These are phyloP conservation scores for Callaeas wilsoni DNA, from an alignment of 2,113 vertebrate species.

Conservation along the genomic window DNA sequence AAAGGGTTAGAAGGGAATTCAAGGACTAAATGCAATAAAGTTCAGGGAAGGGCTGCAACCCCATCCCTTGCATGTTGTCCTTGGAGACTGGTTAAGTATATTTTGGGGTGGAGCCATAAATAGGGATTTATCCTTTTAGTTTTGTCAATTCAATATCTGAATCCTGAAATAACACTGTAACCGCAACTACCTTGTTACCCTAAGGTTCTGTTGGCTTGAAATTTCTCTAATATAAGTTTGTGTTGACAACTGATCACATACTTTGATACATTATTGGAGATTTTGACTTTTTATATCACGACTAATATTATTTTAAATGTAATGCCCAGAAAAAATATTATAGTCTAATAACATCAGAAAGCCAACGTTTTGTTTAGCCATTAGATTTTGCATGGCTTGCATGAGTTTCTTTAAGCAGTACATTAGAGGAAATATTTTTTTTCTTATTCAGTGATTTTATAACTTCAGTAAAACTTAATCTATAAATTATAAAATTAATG, in stretches of 20 bases:
- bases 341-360: background rate
- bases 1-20: background rate
- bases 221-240: background rate
- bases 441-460: background rate
- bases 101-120: background rate
- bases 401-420: background rate
- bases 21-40: background rate
- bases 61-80: background rate
- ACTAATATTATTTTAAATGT: background rate
- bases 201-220: background rate
- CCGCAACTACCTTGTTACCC: background rate
- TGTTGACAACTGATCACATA: background rate
- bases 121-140: background rate
- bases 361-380: background rate
- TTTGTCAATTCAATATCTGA: background rate
- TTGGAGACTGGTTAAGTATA: background rate
- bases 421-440: background rate
- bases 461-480: background rate
- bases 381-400: background rate
- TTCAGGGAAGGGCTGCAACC: background rate
- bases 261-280: background rate
- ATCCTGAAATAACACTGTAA: background rate
- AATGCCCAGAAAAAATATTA: background rate
- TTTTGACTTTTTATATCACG: background rate
- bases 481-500: background rate